Conservation (phyloP, 2,797 vertebrate species). For the Nothura maculosa region DNA sequence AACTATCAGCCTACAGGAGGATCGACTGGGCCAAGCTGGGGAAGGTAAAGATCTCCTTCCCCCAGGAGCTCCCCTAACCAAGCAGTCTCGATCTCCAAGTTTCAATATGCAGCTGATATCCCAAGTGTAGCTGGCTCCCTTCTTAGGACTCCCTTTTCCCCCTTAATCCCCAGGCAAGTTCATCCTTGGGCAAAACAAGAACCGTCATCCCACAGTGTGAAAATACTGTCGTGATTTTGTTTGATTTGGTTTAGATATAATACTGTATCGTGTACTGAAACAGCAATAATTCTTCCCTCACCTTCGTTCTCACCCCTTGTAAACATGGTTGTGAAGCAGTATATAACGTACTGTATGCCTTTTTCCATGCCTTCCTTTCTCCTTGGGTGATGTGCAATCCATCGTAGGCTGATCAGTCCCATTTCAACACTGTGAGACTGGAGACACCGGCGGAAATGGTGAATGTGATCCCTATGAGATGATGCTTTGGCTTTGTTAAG, state of each 20-base stretch:
- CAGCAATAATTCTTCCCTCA: constrained; percentile 91
- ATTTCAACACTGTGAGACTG: constrained; percentile 88
- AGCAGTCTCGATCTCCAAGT: constrained; percentile 97
- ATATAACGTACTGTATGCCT: constrained; percentile 80
- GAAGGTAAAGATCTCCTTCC: constrained; percentile 91
- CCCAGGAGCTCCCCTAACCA: constrained; percentile 91
- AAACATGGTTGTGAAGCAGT: constrained; percentile 81
- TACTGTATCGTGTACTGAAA: constrained; percentile 86
- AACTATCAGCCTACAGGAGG: constrained; percentile 95
- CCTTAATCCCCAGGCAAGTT: constrained; percentile 75
- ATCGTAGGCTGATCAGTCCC: constrained; percentile 85
- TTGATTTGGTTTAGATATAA: constrained; percentile 78
- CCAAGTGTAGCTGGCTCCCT: constrained; percentile 88
- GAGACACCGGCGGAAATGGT: constrained; percentile 79
- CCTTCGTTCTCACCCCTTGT: constrained; percentile 50
- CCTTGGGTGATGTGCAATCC: constrained; percentile 95
- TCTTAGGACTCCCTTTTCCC: constrained; percentile 56
- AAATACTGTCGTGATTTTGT: constrained; percentile 75
- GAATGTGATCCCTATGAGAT: constrained; percentile 85
- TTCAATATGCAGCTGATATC: constrained; percentile 99
- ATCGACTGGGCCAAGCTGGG: constrained; percentile 87
- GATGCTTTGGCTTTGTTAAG: constrained; percentile 80
- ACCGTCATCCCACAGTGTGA: constrained; percentile 74
- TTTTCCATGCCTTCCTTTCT: constrained; percentile 85
- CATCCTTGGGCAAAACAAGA: constrained; percentile 75